These are phyloP conservation scores for Ameiurus melas DNA, from an alignment of 2,113 vertebrate species.

Conservation along the genomic window DNA sequence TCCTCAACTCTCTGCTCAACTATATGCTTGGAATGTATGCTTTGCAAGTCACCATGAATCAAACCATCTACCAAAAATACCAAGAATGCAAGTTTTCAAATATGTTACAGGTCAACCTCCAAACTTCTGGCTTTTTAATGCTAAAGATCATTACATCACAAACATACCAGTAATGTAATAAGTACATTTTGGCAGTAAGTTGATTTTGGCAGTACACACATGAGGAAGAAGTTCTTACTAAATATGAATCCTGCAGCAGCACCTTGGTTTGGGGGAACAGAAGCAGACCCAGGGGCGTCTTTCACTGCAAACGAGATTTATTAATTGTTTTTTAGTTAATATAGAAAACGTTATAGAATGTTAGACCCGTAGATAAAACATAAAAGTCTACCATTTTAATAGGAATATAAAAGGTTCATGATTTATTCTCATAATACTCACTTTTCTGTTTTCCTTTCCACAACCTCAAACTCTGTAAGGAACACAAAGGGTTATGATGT, in stretches of 20 bases:
- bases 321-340: neutral
- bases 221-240: conserved; percentile 54
- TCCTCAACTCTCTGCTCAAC: neutral
- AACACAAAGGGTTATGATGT: neutral
- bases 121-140: neutral
- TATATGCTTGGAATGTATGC: neutral
- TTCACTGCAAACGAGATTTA: conserved; percentile 56
- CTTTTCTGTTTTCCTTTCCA: conserved; percentile 65
- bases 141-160: neutral
- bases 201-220: neutral
- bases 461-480: conserved; percentile 68
- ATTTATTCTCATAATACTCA: conserved; percentile 55
- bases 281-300: conserved; percentile 37
- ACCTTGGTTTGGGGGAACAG: conserved; percentile 36
- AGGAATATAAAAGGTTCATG: neutral
- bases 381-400: neutral
- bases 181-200: neutral
- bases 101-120: neutral
- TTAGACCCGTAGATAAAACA: neutral
- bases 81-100: neutral
- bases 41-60: neutral
- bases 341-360: neutral
- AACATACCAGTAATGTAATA: neutral
- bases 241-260: conserved; percentile 60
- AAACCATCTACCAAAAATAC: neutral